These are phyloP conservation scores for Spea bombifrons DNA, from an alignment of 2,113 vertebrate genomes.

Conservation along the genomic window DNA sequence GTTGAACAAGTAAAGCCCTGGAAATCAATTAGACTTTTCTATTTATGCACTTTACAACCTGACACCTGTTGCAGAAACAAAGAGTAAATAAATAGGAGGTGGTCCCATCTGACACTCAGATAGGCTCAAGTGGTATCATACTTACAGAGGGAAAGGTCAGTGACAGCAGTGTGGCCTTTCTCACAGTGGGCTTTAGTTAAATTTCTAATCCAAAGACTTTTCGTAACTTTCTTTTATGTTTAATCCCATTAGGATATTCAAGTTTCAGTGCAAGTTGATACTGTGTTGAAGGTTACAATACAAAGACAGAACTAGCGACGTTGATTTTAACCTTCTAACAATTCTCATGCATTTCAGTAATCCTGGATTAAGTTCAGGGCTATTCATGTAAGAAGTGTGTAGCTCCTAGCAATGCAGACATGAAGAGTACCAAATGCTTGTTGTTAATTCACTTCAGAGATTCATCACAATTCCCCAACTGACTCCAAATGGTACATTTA, in stretches of 20 bases:
- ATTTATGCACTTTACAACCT: constrained; percentile 54
- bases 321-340: constrained; percentile 55
- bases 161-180: constrained; percentile 55
- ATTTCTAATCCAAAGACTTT: constrained; percentile 54
- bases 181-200: constrained; percentile 57
- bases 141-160: constrained; percentile 52
- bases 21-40: constrained; percentile 29
- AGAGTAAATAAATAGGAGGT: constrained; percentile 53
- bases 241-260: constrained; percentile 63
- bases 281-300: constrained; percentile 56
- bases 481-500: neutral
- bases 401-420: constrained; percentile 42
- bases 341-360: constrained; percentile 59
- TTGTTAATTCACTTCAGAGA: constrained; percentile 9
- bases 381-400: constrained; percentile 54
- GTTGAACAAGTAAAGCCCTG: constrained; percentile 71
- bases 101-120: constrained; percentile 55
- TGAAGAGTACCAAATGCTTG: constrained; percentile 48
- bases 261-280: constrained; percentile 69
- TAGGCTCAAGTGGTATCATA: constrained; percentile 50
- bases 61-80: constrained; percentile 58
- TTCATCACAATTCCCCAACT: constrained; percentile 15
- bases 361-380: constrained; percentile 60
- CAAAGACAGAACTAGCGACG: constrained; percentile 50
- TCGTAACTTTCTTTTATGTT: constrained; percentile 62